Evolutionary conservation across 2,888 invertebrate genomes (phyloP).

Genomic region (Pandemis heparana): DNA sequence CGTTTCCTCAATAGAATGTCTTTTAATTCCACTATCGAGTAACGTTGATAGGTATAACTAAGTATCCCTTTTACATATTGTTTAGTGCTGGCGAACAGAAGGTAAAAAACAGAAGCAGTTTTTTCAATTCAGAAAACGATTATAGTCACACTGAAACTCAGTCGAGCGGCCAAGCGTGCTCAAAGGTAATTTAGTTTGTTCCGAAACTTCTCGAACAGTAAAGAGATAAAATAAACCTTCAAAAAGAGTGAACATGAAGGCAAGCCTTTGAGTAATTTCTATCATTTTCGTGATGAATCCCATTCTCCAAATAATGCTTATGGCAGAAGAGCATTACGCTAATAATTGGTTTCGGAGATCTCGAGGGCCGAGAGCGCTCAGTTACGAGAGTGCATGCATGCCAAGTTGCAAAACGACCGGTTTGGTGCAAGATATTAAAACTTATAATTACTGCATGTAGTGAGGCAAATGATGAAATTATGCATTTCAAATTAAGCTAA

Average conservation of each 20-base stretch:
- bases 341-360: conserved; percentile 71
- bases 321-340: conserved; percentile 65
- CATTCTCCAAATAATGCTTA: conserved; percentile 71
- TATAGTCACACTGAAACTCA: conserved; percentile 45
- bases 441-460: conserved; percentile 64
- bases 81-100: neutral
- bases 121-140: conserved; percentile 37
- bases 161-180: conserved; percentile 50
- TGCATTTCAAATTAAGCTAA: conserved; percentile 9
- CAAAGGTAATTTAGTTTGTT: conserved; percentile 57
- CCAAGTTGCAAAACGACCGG: conserved; percentile 74
- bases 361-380: conserved; percentile 57
- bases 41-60: too few relatives aligned
- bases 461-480: conserved; percentile 50
- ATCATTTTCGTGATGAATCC: conserved; percentile 73
- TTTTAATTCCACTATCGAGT: too few relatives aligned
- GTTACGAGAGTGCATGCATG: conserved; percentile 67
- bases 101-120: conserved; percentile 18
- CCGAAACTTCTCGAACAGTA: conserved; percentile 54
- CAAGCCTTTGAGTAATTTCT: conserved; percentile 63
- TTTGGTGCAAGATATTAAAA: conserved; percentile 60
- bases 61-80: neutral
- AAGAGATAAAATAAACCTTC: conserved; percentile 47
- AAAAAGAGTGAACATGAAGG: conserved; percentile 51
- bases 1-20: neutral